Evolutionary conservation across 2,113 vertebrate genomes (phyloP), one percentile per base, ranked within the genome.

Genomic region (Muntiacus muntjak): DNA sequence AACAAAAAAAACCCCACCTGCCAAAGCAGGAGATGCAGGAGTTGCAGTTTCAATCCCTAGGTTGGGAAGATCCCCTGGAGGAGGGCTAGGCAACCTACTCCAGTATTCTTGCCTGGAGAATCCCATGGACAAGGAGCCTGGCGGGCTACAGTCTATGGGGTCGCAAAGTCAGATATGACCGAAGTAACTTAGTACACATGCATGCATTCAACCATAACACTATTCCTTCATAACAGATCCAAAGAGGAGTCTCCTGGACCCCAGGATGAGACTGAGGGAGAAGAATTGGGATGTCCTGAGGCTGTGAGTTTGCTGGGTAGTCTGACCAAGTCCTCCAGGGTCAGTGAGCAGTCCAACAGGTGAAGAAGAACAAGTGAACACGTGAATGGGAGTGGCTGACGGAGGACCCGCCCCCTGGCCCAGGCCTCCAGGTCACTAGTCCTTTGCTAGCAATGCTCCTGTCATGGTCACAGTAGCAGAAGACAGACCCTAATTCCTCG

Each of bases 1-100:
- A 62, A 28, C 23, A 26, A 58, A n/a, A 17, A 4, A 8, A n/a
- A 7, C 3, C 40, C 19, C 0, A 1, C 9, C n/a, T 71, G n/a
- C 67, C 67, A 40, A 71, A 71, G 19, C 67, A 36, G n/a, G 67
- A 71, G n/a, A 71, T 12, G 5, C 67, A 71, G 5, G 19, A 71
- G 67, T 3, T 71, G n/a, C n/a, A 23, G n/a, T 21, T 36, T 71
- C 9, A 71, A 11, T 36, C n/a, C n/a, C 67, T 71, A 19, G n/a
- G 10, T 40, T 1, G 2, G 67, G n/a, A 40, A 23, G 19, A 71
- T 36, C 17, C 64, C 64, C 64, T 71, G 67, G 67, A 71, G 19
- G n/a, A 71, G n/a, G 67, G 67, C 67, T 36, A 8, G 64, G 64
- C 64, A 71, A 12, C n/a, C 19, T 9, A 36, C 67, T 71, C 9